A percentile compares a stretch with the other conserved stretches of the same genome.
Conservation (phyloP, 2,888 invertebrate species). For the Chaetoderma sp. region DNA sequence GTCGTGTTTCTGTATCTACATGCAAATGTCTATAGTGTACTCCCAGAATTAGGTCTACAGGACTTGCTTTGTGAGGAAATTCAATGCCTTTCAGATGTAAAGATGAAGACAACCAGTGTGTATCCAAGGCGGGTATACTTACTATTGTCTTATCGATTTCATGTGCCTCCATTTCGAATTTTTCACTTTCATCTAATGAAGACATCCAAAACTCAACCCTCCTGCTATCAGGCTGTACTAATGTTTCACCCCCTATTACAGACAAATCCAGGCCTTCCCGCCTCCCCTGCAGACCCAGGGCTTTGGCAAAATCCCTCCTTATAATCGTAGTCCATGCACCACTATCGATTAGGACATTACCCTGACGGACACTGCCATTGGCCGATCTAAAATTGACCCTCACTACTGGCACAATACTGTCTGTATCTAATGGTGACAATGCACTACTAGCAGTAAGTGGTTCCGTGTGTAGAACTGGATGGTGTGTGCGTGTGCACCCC, state of each 20-base stretch:
- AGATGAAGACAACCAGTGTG: neutral
- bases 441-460: neutral
- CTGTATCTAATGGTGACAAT: conserved; percentile 5
- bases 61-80: conserved; percentile 11
- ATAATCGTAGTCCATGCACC: neutral
- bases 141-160: conserved; percentile 22
- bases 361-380: neutral
- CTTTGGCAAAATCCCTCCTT: neutral
- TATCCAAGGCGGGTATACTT: conserved; percentile 13
- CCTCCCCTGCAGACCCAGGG: neutral
- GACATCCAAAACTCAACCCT: conserved; percentile 11
- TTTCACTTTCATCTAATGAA: conserved; percentile 1
- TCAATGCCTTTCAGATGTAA: neutral
- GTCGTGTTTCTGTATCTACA: conserved; percentile 2
- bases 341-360: neutral
- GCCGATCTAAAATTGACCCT: neutral
- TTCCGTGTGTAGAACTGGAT: conserved; percentile 8
- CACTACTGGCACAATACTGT: conserved; percentile 9
- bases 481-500: conserved; percentile 12
- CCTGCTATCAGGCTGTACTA: neutral
- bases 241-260: neutral
- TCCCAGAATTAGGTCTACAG: conserved; percentile 12
- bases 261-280: neutral
- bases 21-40: conserved; percentile 25
- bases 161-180: conserved; percentile 18